Evolutionary conservation across 1,140 invertebrate genomes (phyloP), one percentile per base, ranked within the genome.

Genomic region (Scylla paramamosain): DNA sequence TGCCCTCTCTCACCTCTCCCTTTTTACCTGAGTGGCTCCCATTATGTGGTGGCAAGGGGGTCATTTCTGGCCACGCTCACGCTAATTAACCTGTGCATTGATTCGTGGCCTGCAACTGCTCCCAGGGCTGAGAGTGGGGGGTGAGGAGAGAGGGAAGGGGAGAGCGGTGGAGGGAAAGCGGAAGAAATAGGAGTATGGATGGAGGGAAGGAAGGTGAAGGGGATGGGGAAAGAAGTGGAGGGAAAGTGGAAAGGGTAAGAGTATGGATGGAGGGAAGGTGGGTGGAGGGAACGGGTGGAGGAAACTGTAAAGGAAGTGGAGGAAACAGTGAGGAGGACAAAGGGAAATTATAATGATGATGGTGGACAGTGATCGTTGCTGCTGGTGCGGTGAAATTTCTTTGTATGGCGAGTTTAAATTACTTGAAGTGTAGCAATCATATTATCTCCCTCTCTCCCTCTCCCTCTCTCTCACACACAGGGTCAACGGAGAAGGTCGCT

Each of bases 381-480:
- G 10, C 0, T 4, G 52, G 0, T 59, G 52, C 10, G 16, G 52
- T 59, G 52, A 59, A 4, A 20, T 59, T 59, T 59, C 16, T 59
- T 59, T 59, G 12, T 59, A 59, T 59, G 52, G 52, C 10, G 52
- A 59, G 52, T 4, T 59, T 12, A 59, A 12, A 14, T 59, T 59
- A 59, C 16, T 0, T 59, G 10, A 14, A 20, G 52, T 59, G 52
- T 59, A 12, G 52, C 2, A 59, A 59, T 59, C 29, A 16, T 88
- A n/a, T 88, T 91, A 0, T 59, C n/a, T 59, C 45, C 29, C 89
- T 90, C 88, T 48, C 45, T 48, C 88, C n/a, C 89, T 46, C 46
- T 48, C 89, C n/a, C 89, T 48, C 46, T 45, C 89, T 48, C 32
- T 91, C 32, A 4, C 25, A 4, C 6, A 29, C 32, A n/a, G 20